Conservation (phyloP, 2,113 vertebrate genomes). For the Phylloscopus trochilus region DNA sequence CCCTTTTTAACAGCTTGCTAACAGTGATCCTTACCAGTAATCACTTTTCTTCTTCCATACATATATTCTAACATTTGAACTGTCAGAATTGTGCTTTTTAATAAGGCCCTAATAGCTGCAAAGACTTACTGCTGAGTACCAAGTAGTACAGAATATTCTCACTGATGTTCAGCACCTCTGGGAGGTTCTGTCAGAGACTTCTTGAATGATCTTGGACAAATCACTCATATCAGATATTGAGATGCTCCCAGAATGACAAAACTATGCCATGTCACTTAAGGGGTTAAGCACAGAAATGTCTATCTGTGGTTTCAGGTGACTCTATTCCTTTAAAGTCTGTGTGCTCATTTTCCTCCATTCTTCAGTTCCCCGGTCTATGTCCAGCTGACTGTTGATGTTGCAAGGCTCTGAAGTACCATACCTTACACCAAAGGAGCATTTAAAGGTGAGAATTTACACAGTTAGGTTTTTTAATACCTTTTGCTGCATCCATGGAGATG, state of each 20-base stretch:
- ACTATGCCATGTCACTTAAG: background rate
- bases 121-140: slow-evolving; percentile 25
- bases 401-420: background rate
- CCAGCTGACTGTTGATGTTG: background rate
- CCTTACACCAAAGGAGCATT: background rate
- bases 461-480: background rate
- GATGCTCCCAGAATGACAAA: background rate
- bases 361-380: background rate
- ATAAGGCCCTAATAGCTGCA: background rate
- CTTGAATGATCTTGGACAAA: background rate
- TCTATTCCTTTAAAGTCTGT: background rate
- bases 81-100: background rate
- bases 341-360: background rate
- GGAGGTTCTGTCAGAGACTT: background rate
- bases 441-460: background rate
- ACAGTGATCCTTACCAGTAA: background rate
- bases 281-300: background rate
- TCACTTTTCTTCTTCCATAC: background rate
- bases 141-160: background rate
- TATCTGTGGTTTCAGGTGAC: background rate
- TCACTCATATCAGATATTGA: background rate
- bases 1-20: background rate
- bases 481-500: background rate
- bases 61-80: background rate
- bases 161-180: background rate